A percentile compares a stretch with the other conserved stretches of the same genome.
Conservation (phyloP, 2,797 vertebrate genomes). For the Brotula barbata region DNA sequence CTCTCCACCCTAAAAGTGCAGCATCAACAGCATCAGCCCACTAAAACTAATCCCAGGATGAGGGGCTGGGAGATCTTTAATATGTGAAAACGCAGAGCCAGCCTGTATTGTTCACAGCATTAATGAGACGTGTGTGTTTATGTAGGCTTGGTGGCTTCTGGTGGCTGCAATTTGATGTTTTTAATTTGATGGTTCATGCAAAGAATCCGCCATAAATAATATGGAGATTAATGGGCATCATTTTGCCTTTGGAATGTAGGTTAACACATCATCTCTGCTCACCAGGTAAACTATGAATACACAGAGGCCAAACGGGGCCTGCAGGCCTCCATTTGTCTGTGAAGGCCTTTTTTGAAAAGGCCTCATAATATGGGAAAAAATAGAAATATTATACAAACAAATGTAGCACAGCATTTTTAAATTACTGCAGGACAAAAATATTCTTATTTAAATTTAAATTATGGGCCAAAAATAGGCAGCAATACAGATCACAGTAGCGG, state of each 20-base stretch:
- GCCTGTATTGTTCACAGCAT: background rate
- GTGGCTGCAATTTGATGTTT: no score
- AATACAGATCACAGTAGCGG: no score
- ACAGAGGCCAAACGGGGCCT: slow-evolving; percentile 24
- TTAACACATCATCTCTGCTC: background rate
- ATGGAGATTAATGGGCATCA: no score
- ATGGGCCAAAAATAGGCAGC: no score
- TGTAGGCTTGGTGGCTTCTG: background rate
- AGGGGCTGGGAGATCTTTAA: slow-evolving; percentile 49
- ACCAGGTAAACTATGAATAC: background rate
- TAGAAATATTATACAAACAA: no score
- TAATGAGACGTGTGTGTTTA: background rate
- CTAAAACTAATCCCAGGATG: slow-evolving; percentile 62
- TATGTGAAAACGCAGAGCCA: slow-evolving; percentile 28
- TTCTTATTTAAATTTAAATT: no score
- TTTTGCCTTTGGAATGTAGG: no score
- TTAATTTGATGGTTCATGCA: no score
- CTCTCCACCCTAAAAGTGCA: slow-evolving; percentile 67
- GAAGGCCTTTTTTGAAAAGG: slow-evolving; percentile 10
- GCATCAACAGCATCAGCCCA: slow-evolving; percentile 65
- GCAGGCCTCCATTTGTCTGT: slow-evolving; percentile 29
- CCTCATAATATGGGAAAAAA: background rate
- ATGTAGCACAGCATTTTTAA: no score
- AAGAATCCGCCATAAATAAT: no score
- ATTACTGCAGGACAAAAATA: no score